These are phyloP conservation scores for Rhabditoides inermis DNA, from an alignment of 2,888 invertebrate genomes.

Conservation along the genomic window DNA sequence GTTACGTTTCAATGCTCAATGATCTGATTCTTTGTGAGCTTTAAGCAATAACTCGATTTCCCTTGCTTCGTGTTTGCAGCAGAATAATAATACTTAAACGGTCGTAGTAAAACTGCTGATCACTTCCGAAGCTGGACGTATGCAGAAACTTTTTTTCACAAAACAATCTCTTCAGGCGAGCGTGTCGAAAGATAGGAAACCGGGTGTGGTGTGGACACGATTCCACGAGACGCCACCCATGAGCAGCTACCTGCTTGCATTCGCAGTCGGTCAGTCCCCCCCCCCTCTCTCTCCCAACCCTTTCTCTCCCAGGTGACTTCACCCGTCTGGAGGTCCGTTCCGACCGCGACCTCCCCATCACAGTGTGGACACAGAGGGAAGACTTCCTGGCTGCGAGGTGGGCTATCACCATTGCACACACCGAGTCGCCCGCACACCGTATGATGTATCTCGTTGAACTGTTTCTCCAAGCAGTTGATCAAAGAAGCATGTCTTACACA, in stretches of 20 bases:
- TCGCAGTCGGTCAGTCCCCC: slow-evolving; percentile 41
- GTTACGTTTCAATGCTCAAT: no score
- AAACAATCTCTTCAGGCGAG: neutral
- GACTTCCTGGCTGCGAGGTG: slow-evolving; percentile 28
- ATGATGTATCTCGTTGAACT: no score
- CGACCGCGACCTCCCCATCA: slow-evolving; percentile 37
- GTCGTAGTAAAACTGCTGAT: no score
- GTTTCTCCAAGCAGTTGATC: no score
- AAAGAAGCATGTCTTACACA: no score
- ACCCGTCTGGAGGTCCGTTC: slow-evolving; percentile 38
- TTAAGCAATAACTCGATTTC: no score
- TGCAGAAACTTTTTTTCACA: neutral
- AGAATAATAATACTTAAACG: no score
- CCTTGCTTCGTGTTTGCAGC: no score
- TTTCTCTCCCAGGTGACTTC: slow-evolving; percentile 33
- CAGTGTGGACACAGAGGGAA: slow-evolving; percentile 40
- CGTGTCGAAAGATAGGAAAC: neutral
- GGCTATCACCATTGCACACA: no score
- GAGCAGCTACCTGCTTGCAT: slow-evolving; percentile 54
- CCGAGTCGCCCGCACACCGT: no score
- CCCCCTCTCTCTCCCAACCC: neutral
- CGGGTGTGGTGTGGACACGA: slow-evolving; percentile 17
- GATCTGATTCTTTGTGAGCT: no score
- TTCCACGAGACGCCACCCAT: slow-evolving; percentile 54
- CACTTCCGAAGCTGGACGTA: neutral